Percentiles rank a stretch among this genome's conserved stretches.
Evolutionary conservation across 2,113 vertebrate species (phyloP).

Genomic region (Limanda limanda): DNA sequence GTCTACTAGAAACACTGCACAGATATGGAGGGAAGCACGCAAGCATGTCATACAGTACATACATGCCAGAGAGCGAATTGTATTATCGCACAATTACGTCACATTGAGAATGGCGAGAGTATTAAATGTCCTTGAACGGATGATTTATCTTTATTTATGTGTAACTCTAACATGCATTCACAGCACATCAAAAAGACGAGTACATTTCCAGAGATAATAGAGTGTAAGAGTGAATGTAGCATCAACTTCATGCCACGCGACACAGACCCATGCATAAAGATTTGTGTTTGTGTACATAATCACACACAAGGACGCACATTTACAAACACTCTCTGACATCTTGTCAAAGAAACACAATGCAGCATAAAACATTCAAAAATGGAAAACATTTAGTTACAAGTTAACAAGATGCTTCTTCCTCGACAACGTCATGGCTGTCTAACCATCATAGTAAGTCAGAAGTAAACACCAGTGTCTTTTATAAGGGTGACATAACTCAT

Average conservation of each 20-base stretch:
- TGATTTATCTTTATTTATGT: constrained; percentile 14
- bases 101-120: constrained; percentile 22
- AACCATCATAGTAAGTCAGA: not conserved
- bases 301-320: constrained; percentile 45
- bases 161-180: constrained; percentile 56
- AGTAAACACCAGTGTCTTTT: constrained; percentile 7
- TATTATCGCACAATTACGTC: constrained; percentile 26
- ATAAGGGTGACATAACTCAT: constrained; percentile 28
- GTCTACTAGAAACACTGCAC: constrained; percentile 34
- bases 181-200: constrained; percentile 30
- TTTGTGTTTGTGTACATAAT: constrained; percentile 4
- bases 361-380: constrained; percentile 35
- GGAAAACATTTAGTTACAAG: constrained; percentile 30
- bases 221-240: constrained; percentile 11
- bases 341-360: constrained; percentile 16
- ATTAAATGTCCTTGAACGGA: constrained; percentile 3
- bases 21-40: constrained; percentile 39
- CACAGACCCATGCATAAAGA: constrained; percentile 65
- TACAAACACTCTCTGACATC: constrained; percentile 28
- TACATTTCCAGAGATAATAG: constrained; percentile 27
- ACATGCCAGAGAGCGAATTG: constrained; percentile 56
- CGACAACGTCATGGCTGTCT: constrained; percentile 17
- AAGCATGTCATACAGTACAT: constrained; percentile 40
- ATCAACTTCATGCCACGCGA: constrained; percentile 59
- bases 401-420: constrained; percentile 1